Base-by-base conservation (phyloP, 2,888 invertebrate genomes). In the Diloba caeruleocephala region DNA sequence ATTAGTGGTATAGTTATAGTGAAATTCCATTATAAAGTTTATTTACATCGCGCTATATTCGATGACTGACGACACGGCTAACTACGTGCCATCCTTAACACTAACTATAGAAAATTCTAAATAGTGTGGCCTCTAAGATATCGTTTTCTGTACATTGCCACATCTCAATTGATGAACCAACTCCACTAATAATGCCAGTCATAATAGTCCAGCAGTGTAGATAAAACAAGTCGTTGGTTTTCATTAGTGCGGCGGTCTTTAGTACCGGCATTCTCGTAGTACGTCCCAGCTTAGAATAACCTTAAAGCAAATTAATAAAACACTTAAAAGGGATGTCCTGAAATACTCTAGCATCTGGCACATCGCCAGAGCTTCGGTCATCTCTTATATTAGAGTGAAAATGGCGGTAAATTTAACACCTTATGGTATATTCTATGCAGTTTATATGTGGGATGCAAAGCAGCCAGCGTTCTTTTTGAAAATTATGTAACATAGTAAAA, bases 221-320 rank as follows among this genome's bases (percentile, higher is more conserved):
- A 48, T 52, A 15, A 43, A 56, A 52, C 51, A 26, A 17, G 28
- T 36, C 32, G 44, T 56, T 59, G 32, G 28, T 68, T 72, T 65
- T 42, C 32, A 57, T 49, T 44, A 32, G 15, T 50, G 23, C 36
- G 19, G 19, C 31, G 0, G 43, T 49, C 21, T 67, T 56, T 61
- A 50, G 44, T 68, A 46, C 29, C 15, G 54, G 48, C 21, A 52
- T 76, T 77, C 72, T 69, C 63, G 69, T 76, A 75, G 70, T 70
- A 76, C 74, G 62, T 54, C 61, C 53, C 38, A 54, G 74, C 71
- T 71, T 77, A 79, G 84, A 87, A 87, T 89, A 90, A 83, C 88
- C 86, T 84, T 73, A 85, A 81, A 81, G 82, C 82, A 88, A 87
- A 88, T 90, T 89, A 92, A 92, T 92, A 92, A 92, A 91, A 92